These are phyloP conservation scores for Peromyscus leucopus DNA, from an alignment of 2,113 vertebrate genomes.

Conservation along the genomic window DNA sequence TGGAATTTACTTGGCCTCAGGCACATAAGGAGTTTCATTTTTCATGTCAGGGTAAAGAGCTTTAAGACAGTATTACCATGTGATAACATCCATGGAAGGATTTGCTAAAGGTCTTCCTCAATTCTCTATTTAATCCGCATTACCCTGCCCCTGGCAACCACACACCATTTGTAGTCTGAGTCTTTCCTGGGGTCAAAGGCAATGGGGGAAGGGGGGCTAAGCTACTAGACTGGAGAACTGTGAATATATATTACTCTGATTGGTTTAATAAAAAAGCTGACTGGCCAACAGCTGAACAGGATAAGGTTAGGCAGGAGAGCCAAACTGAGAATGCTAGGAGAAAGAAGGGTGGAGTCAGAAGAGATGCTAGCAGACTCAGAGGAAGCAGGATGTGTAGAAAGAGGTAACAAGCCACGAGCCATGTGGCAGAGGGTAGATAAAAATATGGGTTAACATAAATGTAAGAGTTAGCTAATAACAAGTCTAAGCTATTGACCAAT, in stretches of 20 bases:
- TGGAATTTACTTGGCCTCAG: slow-evolving; percentile 31
- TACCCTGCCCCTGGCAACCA: neutral
- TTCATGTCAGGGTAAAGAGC: neutral
- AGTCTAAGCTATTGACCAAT: neutral
- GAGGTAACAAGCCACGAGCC: neutral
- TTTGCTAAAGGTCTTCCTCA: neutral
- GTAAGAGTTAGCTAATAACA: neutral
- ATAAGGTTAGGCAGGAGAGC: neutral
- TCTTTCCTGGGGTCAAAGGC: neutral
- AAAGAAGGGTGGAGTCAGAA: neutral
- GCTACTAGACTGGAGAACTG: neutral
- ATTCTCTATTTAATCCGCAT: neutral
- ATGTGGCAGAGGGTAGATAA: neutral
- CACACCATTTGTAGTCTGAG: neutral
- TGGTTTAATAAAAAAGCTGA: neutral
- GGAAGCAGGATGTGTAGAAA: neutral
- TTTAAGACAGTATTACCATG: rapidly evolving
- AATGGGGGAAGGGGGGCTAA: too few species aligned
- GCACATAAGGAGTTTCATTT: slow-evolving; percentile 1
- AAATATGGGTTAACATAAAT: neutral
- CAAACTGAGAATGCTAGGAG: neutral
- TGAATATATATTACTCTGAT: neutral
- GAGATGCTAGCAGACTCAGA: neutral
- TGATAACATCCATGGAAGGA: neutral
- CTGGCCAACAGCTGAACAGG: neutral